Conservation (phyloP, 2,113 vertebrate species). For the Haemorhous mexicanus region DNA sequence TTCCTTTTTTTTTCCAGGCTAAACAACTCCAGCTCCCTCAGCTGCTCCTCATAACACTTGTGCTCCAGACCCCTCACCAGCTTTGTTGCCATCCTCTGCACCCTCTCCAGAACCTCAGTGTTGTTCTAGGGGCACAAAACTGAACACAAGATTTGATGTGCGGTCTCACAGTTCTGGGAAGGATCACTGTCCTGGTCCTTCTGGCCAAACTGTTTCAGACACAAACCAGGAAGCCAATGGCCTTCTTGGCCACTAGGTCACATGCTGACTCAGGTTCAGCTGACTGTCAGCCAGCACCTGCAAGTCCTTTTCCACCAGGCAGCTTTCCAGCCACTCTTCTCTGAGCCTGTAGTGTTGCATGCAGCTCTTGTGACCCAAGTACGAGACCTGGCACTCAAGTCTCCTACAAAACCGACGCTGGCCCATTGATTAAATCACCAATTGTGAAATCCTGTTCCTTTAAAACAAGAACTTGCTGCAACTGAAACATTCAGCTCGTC, state of each 20-base stretch:
- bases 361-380: not conserved
- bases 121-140: not conserved
- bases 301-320: not conserved
- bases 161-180: not conserved
- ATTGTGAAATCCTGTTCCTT: not conserved
- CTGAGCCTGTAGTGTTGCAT: not conserved
- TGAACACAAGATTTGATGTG: rapidly evolving
- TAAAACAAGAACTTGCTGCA: not conserved
- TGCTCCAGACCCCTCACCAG: not conserved
- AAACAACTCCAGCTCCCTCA: not conserved
- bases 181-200: rapidly evolving
- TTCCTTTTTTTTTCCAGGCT: not conserved
- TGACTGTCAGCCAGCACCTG: not conserved
- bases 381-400: not conserved
- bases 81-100: not conserved
- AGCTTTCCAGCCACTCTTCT: not conserved
- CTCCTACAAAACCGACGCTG: rapidly evolving
- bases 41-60: not conserved
- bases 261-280: not conserved
- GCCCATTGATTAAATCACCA: not conserved
- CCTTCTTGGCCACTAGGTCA: not conserved
- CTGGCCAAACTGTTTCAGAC: not conserved
- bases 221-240: not conserved
- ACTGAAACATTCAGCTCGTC: not conserved
- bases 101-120: not conserved